Conservation (phyloP, 2,888 invertebrate species). For the Trichogramma dendrolimi region DNA sequence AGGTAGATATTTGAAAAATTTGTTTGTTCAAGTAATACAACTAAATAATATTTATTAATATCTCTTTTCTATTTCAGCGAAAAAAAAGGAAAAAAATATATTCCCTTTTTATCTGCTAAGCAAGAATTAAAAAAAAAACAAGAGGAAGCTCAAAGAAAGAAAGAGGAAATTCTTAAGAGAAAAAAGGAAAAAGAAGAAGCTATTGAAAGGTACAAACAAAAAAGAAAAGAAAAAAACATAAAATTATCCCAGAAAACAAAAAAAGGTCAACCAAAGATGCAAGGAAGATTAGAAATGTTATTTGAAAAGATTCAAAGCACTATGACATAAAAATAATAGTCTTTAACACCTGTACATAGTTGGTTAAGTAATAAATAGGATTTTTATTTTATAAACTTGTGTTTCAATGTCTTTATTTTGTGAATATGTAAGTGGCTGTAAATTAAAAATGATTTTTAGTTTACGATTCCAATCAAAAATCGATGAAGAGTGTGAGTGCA, state of each 20-base stretch:
- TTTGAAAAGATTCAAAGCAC: slow-evolving; percentile 69
- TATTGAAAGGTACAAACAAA: slow-evolving; percentile 64
- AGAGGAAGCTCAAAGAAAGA: slow-evolving; percentile 56
- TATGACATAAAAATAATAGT: slow-evolving; percentile 8
- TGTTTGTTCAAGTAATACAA: neutral
- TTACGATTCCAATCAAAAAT: no score
- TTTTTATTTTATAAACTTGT: neutral
- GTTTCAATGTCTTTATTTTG: neutral
- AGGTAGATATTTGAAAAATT: slow-evolving; percentile 15
- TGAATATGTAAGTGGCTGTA: slow-evolving; percentile 7
- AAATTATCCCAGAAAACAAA: slow-evolving; percentile 72
- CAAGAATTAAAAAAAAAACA: slow-evolving; percentile 57
- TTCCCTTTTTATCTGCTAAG: slow-evolving; percentile 55
- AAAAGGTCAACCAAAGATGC: slow-evolving; percentile 84
- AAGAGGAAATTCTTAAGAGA: slow-evolving; percentile 53
- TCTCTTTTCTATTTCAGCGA: slow-evolving; percentile 24
- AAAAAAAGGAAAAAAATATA: slow-evolving; percentile 37
- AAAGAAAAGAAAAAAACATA: slow-evolving; percentile 67
- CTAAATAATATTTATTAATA: neutral
- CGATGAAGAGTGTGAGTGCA: no score
- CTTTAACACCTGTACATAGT: neutral
- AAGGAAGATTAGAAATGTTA: slow-evolving; percentile 71
- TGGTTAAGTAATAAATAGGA: neutral
- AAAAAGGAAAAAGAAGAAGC: slow-evolving; percentile 63
- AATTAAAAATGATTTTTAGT: no score